Evolutionary conservation across 1,140 invertebrate genomes (phyloP).

Genomic region (Drosophila rhopaloa): DNA sequence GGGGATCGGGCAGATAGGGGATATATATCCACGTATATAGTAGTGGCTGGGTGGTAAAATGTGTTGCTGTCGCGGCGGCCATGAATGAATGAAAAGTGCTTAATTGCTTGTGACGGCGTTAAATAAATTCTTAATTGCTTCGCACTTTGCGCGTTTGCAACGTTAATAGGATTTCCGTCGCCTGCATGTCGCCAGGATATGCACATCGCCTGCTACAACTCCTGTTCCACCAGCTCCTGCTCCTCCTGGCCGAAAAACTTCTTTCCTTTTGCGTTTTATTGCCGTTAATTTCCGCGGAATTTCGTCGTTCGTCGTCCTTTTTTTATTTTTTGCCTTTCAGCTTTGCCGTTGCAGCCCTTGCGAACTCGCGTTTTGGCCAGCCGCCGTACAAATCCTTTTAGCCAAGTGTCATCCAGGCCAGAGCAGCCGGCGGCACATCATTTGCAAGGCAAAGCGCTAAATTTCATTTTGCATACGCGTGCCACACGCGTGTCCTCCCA

Average conservation of each 20-base stretch:
- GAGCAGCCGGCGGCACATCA: constrained; percentile 61
- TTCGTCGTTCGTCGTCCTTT: constrained; percentile 18
- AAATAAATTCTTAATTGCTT: constrained; percentile 85
- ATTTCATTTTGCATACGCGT: constrained; percentile 74
- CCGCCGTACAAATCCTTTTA: constrained; percentile 76
- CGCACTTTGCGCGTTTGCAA: constrained; percentile 84
- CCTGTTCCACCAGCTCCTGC: neutral
- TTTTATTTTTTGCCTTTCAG: constrained; percentile 2
- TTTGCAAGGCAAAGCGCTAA: constrained; percentile 82
- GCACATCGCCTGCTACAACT: constrained; percentile 31
- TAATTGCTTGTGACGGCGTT: constrained; percentile 85
- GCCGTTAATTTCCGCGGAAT: constrained; percentile 72
- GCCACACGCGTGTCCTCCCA: constrained; percentile 41
- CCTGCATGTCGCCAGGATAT: constrained; percentile 44
- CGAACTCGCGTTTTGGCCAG: constrained; percentile 42
- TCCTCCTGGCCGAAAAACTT: constrained; percentile 51
- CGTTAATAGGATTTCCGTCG: constrained; percentile 81
- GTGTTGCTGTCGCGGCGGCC: constrained; percentile 53
- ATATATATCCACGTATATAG: neutral
- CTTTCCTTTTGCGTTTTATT: constrained; percentile 74
- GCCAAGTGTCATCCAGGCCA: constrained; percentile 66
- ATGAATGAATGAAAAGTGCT: constrained; percentile 84
- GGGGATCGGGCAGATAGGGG: constrained; percentile 3
- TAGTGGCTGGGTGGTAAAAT: constrained; percentile 47
- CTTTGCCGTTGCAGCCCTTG: constrained; percentile 32